Evolutionary conservation across 2,113 vertebrate genomes (phyloP), one percentile per base, ranked within the genome.

Genomic region (Rhegmatorhina hoffmannsi): DNA sequence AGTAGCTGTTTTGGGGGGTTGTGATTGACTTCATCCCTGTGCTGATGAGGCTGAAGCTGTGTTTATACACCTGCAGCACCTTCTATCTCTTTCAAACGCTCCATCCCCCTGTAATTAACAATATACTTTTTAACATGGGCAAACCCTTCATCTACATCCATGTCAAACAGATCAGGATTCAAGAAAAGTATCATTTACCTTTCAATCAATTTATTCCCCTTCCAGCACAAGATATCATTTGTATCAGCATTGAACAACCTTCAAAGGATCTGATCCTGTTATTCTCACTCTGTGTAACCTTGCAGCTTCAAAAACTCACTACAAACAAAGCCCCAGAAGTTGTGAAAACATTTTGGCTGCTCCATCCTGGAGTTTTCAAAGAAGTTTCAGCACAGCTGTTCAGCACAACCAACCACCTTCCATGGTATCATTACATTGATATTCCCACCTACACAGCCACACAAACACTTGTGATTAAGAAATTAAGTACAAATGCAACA

Each of bases 371-470:
- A 43, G 55, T 43, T 43, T 63, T 36, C 34, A 36, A 43, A 63
- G 8, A 9, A 63, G 47, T 33, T 58, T 49, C 34, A 64, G 76
- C 76, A 28, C 53, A 77, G 83, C 64, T 89, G 67, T 36, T 64
- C 66, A 52, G 70, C 44, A 56, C 17, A 4, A 52, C 12, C 77
- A 94, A 1, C 10, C 56, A 68, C 23, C 78, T 88, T 56, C 78
- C 70, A 46, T 26, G 49, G 46, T 53, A 24, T 50, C 90, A 66
- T 26, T 23, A 6, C 72, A 62, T 29, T 62, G 70, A 92, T 56
- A 91, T 83, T 93, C 67, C 83, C 85, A 88, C 90, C 78, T 85
- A 72, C 59, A 31, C n/a, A 83, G 64, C 72, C 63, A 88, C 29
- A 8, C 40, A 73, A 73, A 94, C 15, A 26, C 33, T 38, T 34